These are phyloP conservation scores for Heteromyza rotundicornis DNA, from an alignment of 2,888 invertebrate species.

Conservation along the genomic window DNA sequence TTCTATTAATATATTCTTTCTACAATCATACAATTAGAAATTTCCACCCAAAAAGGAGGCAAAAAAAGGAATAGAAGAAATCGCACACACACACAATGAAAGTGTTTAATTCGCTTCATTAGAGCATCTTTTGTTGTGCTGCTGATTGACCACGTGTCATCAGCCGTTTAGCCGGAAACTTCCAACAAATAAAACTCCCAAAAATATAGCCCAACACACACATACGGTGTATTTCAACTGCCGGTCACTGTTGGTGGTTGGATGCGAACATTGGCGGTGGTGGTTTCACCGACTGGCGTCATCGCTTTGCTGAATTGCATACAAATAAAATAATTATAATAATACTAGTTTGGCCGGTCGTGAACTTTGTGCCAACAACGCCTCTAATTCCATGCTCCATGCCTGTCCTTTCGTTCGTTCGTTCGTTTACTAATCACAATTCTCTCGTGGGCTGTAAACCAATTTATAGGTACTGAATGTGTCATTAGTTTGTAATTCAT, in stretches of 20 bases:
- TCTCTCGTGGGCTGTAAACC: slow-evolving; percentile 49
- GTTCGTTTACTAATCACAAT: slow-evolving; percentile 14
- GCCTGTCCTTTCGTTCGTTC: not conserved
- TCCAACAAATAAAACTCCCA: not conserved
- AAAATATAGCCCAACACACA: not conserved
- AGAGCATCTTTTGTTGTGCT: slow-evolving; percentile 27
- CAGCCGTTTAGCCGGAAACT: slow-evolving; percentile 21
- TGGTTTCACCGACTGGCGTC: not conserved
- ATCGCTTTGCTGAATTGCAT: slow-evolving; percentile 25
- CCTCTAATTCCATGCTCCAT: not conserved
- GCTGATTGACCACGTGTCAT: slow-evolving; percentile 32
- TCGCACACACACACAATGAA: slow-evolving; percentile 24
- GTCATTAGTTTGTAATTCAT: slow-evolving; percentile 42
- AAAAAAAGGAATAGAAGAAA: not conserved
- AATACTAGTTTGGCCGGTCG: slow-evolving; percentile 14
- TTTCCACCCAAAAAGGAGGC: not conserved
- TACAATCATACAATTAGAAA: slow-evolving; percentile 13
- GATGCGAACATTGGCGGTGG: not conserved
- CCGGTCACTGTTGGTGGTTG: not conserved
- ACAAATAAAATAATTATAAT: slow-evolving; percentile 37
- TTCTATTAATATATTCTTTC: no score
- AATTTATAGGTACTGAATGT: slow-evolving; percentile 50
- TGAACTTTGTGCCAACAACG: not conserved
- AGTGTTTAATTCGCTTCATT: slow-evolving; percentile 36
- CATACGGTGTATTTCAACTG: not conserved